A percentile compares a stretch with the other conserved stretches of the same genome.
phyloP scores from a whole-genome alignment of 2,888 invertebrate genomes.

The Pristionchus maxplancki region DNA sequence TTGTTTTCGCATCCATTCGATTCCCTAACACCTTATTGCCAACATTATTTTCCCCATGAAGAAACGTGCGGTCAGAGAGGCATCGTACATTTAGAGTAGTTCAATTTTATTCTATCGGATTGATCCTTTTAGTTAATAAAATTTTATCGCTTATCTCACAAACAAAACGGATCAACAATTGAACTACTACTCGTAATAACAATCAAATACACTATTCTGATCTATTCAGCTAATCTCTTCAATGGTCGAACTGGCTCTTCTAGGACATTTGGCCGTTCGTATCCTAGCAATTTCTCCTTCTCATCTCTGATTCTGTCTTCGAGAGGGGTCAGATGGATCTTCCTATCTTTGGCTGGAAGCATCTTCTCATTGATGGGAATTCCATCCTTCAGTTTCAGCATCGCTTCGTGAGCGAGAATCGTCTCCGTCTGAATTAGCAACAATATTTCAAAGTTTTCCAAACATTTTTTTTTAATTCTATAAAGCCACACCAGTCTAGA shows the following conservation, averaged over 20 bases:
- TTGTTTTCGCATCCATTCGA: too few species aligned
- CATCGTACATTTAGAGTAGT: too few species aligned
- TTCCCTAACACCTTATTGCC: too few species aligned
- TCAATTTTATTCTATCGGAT: too few species aligned
- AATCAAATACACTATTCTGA: not conserved
- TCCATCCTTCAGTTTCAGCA: slow-evolving; percentile 60
- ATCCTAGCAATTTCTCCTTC: slow-evolving; percentile 42
- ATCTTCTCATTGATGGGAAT: slow-evolving; percentile 72
- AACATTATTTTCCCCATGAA: too few species aligned
- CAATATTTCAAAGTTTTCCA: not conserved
- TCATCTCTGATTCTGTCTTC: slow-evolving; percentile 43
- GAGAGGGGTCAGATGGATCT: slow-evolving; percentile 38
- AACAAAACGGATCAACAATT: slow-evolving; percentile 18
- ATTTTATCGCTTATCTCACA: not conserved
- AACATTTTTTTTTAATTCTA: not conserved
- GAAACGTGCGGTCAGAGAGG: too few species aligned
- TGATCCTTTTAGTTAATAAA: too few species aligned
- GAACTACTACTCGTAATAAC: slow-evolving; percentile 31
- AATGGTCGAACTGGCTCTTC: slow-evolving; percentile 22
- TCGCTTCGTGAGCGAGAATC: slow-evolving; percentile 70
- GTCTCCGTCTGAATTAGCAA: slow-evolving; percentile 65
- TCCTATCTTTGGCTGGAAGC: slow-evolving; percentile 68
- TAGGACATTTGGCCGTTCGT: not conserved
- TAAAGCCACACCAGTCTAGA: not conserved
- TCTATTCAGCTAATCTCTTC: slow-evolving; percentile 45